Base-by-base conservation (phyloP, 2,113 vertebrate genomes). In the Rhinoderma darwinii region DNA sequence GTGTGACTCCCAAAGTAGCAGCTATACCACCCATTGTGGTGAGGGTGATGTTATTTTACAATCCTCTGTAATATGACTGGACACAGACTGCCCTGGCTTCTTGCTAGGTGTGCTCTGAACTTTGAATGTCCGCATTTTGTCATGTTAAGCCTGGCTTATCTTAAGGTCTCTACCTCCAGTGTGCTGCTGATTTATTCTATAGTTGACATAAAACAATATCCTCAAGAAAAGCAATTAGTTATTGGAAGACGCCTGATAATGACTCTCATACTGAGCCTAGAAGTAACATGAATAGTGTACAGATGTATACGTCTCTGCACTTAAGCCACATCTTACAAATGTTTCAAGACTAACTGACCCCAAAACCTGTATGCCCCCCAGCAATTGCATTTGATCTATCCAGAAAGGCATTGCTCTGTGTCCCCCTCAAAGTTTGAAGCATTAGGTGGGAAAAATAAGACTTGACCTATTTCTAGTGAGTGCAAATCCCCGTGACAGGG, bases 241-340 rank as follows among this genome's bases (percentile, higher is more conserved):
- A 87, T 88, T 88, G 88, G 89, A 91, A 91, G 89, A 82, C 82
- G 84, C 89, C 86, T 88, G 89, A 89, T 90, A 90, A 90, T 88
- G 90, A 90, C 88, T 88, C 32, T 27, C 59, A 11, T 84, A 30
- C 80, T 43, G 8, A 63, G 27, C 37, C 37, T 54, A 30, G 81
- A 81, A 27, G 75, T 51, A 86, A 43, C 83, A 76, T 80, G 86
- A 50, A 72, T 84, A 27, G 84, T 1, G 63, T 70, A 88, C 54
- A 88, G 41, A 66, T 80, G 76, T 43, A 59, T 18, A 43, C 25
- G 15, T 10, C 43, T 39, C 81, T 51, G 44, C 51, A 39, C 88
- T 88, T 85, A 72, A 89, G 78, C 83, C 51, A 86, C 59, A 86
- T 4, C 83, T 88, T 22, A 84, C 79, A 90, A 91, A 89, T 3